phyloP scores from a whole-genome alignment of 2,113 vertebrate species.

The Cyprinodon brontotheroides region DNA sequence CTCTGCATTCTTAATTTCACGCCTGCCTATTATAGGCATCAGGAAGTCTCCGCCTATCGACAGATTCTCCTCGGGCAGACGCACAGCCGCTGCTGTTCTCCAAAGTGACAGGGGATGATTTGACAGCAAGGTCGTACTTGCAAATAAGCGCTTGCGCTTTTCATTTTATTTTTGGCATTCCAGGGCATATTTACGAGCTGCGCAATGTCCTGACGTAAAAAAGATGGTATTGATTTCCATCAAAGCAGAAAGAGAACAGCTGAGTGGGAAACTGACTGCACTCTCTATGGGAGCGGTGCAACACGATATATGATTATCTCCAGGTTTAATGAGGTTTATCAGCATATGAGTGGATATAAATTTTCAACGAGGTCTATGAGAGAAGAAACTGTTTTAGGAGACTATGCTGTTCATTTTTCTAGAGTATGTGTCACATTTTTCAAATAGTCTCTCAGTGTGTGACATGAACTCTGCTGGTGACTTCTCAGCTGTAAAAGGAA shows the following conservation, averaged over 20 bases:
- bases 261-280: neutral
- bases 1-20: slow-evolving; percentile 28
- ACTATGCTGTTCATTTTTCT: neutral
- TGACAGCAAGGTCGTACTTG: neutral
- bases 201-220: neutral
- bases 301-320: neutral
- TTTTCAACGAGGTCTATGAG: neutral
- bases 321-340: neutral
- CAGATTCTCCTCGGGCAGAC: slow-evolving; percentile 5
- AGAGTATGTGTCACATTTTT: slow-evolving; percentile 2
- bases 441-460: neutral
- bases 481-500: neutral
- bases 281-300: neutral
- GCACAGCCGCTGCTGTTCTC: slow-evolving; percentile 1
- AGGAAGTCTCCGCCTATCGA: slow-evolving; percentile 4
- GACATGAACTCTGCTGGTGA: neutral
- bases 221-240: slow-evolving; percentile 10
- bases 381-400: neutral
- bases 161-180: neutral
- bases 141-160: slow-evolving; percentile 11
- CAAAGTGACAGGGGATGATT: slow-evolving; percentile 1
- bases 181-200: neutral
- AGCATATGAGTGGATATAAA: neutral
- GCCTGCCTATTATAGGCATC: slow-evolving; percentile 11
- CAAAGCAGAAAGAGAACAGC: neutral